Conservation (phyloP, 2,888 invertebrate species). For the Lordiphosa andalusiaca region DNA sequence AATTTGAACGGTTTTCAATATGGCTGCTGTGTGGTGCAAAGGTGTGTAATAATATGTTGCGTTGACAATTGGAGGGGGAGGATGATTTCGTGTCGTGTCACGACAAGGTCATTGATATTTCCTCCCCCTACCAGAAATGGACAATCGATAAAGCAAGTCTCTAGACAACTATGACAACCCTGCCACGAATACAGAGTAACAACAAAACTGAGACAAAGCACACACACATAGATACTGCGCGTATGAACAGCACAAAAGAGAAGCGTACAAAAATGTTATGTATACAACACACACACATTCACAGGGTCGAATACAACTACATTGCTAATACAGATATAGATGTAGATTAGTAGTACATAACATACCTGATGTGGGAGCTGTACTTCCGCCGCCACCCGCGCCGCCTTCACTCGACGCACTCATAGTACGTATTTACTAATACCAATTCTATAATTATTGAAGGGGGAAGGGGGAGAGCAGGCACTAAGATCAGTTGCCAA, state of each 20-base stretch:
- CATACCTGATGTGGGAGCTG: constrained; percentile 74
- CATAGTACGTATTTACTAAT: constrained; percentile 63
- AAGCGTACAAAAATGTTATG: constrained; percentile 54
- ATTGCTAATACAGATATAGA: constrained; percentile 28
- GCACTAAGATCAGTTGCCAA: constrained; percentile 3
- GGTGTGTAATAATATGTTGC: constrained; percentile 27
- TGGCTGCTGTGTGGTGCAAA: constrained; percentile 37
- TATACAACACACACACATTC: constrained; percentile 41
- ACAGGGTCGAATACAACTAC: constrained; percentile 39
- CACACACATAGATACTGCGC: constrained; percentile 40
- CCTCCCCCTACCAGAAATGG: no score
- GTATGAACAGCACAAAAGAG: constrained; percentile 46
- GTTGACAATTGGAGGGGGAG: constrained; percentile 4
- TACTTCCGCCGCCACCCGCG: constrained; percentile 58
- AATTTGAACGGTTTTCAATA: constrained; percentile 60
- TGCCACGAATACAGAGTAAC: constrained; percentile 61
- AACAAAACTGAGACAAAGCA: constrained; percentile 55
- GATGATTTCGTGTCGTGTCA: no score
- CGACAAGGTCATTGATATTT: no score
- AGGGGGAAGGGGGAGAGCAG: constrained; percentile 5
- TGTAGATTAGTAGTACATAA: constrained; percentile 33
- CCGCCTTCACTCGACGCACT: constrained; percentile 69
- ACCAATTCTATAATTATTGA: constrained; percentile 18
- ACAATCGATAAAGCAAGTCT: not conserved
- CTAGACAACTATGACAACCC: constrained; percentile 47